Evolutionary conservation across 2,113 vertebrate species (phyloP).

Genomic region (Dendropsophus ebraccatus): DNA sequence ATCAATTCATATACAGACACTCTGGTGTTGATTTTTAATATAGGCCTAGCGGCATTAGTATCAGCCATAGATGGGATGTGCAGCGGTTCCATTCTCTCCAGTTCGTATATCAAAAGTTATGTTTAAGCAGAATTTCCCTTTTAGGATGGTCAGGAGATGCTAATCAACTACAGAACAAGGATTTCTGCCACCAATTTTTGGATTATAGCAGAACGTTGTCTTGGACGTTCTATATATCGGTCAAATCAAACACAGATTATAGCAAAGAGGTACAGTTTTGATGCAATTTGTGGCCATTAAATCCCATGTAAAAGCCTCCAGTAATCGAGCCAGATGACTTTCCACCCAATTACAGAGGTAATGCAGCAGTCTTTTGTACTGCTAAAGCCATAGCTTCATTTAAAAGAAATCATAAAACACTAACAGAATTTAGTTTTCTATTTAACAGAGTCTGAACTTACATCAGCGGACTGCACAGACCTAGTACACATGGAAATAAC

Average conservation of each 20-base stretch:
- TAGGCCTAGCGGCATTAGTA: too few species aligned
- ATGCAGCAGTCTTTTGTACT: neutral
- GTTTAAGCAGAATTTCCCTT: too few species aligned
- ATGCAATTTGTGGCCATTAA: neutral
- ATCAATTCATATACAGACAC: too few species aligned
- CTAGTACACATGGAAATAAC: neutral
- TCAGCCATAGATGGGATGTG: too few species aligned
- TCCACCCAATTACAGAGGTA: neutral
- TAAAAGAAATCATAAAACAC: neutral
- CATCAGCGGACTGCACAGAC: neutral
- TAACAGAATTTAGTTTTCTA: conserved; percentile 2
- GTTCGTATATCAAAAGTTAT: too few species aligned
- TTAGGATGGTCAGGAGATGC: neutral
- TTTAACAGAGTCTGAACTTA: neutral
- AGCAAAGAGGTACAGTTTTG: neutral
- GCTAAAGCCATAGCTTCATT: neutral
- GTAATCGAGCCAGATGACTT: neutral
- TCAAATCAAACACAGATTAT: neutral
- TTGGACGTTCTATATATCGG: neutral
- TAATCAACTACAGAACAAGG: neutral
- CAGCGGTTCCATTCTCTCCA: too few species aligned
- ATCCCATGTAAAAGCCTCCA: neutral
- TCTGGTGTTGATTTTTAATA: too few species aligned
- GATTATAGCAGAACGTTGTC: neutral
- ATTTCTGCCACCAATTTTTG: neutral